phyloP scores from a whole-genome alignment of 2,888 invertebrate genomes.

The Cryptocephalus primarius region DNA sequence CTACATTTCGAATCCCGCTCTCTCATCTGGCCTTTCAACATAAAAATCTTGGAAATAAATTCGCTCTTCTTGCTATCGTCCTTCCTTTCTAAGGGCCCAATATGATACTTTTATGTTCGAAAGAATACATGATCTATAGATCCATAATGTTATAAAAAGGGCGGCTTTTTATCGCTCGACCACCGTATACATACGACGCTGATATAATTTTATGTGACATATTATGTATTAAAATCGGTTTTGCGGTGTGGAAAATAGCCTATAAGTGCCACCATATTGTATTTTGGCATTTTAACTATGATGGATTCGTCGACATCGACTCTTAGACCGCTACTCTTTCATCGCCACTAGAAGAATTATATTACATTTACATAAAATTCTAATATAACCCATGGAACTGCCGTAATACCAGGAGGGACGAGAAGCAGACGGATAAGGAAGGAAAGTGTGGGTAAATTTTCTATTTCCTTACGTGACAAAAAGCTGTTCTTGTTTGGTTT shows the following conservation, averaged over 20 bases:
- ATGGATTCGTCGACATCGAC: constrained; percentile 23
- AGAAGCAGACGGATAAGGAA: no score
- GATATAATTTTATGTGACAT: constrained; percentile 40
- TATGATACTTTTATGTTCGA: constrained; percentile 33
- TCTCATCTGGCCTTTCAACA: background rate
- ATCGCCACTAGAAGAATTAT: constrained; percentile 18
- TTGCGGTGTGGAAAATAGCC: constrained; percentile 40
- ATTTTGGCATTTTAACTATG: constrained; percentile 30
- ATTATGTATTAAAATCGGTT: constrained; percentile 40
- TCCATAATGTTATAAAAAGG: constrained; percentile 34
- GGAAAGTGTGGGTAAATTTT: no score
- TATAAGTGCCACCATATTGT: constrained; percentile 34
- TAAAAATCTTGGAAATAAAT: constrained; percentile 2
- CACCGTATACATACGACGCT: constrained; percentile 17
- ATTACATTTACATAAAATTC: constrained; percentile 22
- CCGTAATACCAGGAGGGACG: no score
- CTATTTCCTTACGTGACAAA: no score
- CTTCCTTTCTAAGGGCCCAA: no score
- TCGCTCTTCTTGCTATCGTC: no score
- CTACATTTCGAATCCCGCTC: no score
- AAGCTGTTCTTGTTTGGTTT: no score
- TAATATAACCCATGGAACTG: constrained; percentile 13
- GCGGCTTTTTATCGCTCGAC: constrained; percentile 30
- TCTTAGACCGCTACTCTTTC: constrained; percentile 19
- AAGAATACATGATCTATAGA: constrained; percentile 35